Conservation (phyloP, 2,888 invertebrate genomes). For the Platycheirus albimanus region DNA sequence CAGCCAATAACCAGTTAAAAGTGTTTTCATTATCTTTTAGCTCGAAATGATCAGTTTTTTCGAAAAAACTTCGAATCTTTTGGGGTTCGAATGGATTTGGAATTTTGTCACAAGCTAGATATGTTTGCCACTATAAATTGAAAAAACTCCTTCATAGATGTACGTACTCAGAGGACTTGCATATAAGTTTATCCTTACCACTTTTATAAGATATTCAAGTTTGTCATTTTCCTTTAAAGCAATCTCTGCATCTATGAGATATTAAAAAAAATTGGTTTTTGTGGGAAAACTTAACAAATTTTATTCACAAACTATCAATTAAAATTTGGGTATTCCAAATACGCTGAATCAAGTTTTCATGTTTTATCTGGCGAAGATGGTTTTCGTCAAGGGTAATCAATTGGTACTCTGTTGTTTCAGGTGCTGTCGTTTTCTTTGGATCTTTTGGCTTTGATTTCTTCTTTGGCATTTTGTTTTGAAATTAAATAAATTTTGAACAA, state of each 20-base stretch:
- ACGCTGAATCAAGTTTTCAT: constrained; percentile 52
- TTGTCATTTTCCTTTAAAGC: constrained; percentile 55
- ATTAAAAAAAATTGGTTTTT: not conserved
- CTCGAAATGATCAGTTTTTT: constrained; percentile 75
- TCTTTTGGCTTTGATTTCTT: not conserved
- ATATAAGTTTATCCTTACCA: constrained; percentile 21
- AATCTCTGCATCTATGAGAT: constrained; percentile 63
- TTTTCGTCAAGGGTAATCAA: constrained; percentile 76
- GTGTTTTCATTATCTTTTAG: constrained; percentile 62
- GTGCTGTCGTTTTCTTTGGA: not conserved
- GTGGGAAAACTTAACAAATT: not conserved
- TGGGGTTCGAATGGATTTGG: constrained; percentile 78
- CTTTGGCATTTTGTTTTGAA: constrained; percentile 6
- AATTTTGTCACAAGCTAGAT: constrained; percentile 77
- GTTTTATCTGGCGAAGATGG: constrained; percentile 33
- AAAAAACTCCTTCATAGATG: not conserved
- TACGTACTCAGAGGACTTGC: not conserved
- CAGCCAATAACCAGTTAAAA: constrained; percentile 78
- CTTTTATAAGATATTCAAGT: constrained; percentile 32
- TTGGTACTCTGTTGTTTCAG: constrained; percentile 32
- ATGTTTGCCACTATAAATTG: constrained; percentile 76
- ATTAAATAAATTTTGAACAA: too few species aligned
- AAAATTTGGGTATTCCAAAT: constrained; percentile 73
- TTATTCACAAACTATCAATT: constrained; percentile 76
- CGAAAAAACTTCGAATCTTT: constrained; percentile 77